Evolutionary conservation across 2,797 vertebrate species (phyloP), one percentile per base, ranked within the genome.

Genomic region (Pristis pectinata): DNA sequence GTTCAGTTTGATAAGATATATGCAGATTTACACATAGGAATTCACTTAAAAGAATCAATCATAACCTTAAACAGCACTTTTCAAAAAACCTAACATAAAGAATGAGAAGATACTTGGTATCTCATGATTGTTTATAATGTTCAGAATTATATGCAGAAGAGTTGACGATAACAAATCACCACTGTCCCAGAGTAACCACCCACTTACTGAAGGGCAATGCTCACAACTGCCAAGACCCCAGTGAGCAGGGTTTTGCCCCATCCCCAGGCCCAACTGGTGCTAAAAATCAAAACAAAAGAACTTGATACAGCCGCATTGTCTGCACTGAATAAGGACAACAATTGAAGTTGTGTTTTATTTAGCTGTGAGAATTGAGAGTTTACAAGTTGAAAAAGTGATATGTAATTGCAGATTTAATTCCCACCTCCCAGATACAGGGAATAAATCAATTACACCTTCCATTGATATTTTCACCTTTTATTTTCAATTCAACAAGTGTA

Each of bases 401-500:
- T 22, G 59, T 61, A 61, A 64, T 19, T 37, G 34, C 34, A 89
- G 34, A 89, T 1, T 53, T 37, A 6, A 37, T 64, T 91, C 37
- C 59, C n/a, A 41, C 34, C 15, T 37, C 56, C 19, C 59, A 10
- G 11, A 61, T 9, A 67, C 56, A 5, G 24, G 70, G n/a, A 91
- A 91, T 41, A 91, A 91, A 41, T 91, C 87, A 41, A 91, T 10
- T 22, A 64, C 70, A 76, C 15, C 7, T 34, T 44, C 64, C 91
- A 93, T 44, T 17, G 70, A 76, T 76, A 44, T 94, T 70, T 93
- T 93, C 67, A 94, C 70, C 13, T 72, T 94, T 94, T 94, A 94
- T 94, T 94, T 94, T 94, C 41, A 94, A 91, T 91, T 94, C 70
- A 94, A 94, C 70, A 74, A 74, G 44, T 98, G 98, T 98, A 98